Evolutionary conservation across 2,797 vertebrate species (phyloP), one percentile per base, ranked within the genome.

Genomic region (Rhadinocentrus ornatus): DNA sequence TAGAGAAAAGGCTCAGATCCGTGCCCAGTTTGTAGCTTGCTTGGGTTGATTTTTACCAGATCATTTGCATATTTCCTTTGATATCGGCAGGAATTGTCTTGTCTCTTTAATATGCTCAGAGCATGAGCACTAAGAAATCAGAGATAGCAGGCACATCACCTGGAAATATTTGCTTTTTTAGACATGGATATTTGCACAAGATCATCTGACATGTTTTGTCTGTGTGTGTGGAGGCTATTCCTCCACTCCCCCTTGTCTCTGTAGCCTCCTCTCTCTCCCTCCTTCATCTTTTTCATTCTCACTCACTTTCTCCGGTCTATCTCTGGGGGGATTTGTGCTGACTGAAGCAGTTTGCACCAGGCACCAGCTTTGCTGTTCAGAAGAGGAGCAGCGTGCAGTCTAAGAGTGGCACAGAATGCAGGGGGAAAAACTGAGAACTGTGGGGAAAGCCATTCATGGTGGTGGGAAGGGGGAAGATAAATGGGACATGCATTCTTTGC

Each of bases 301-400:
- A 18, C 87, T 85, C 81, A 77, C 78, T 88, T 78, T 76, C 71
- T 70, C 69, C 78, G 24, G 62, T 88, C 83, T 84, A 75, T 89
- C 86, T 90, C 82, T 80, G 69, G 69, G 77, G 84, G 88, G 81
- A 75, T 89, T 94, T 93, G 61, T 93, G 94, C 93, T 94, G 94
- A 95, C 93, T 88, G 85, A 89, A 84, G 93, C 92, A 88, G 87
- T 93, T 93, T 93, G 86, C 66, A 18, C 75, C 78, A 78, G 59
- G 78, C 81, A 62, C 75, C 58, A n/a, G 84, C 78, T 82, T 75
- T 54, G 71, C 78, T 66, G 77, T 77, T 88, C 44, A 68, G 81
- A 81, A 78, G 81, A 82, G 77, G 66, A 78, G 81, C 74, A 34
- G 66, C 64, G 15, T 24, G 58, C 77, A 76, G 77, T 67, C 69